Conservation (phyloP, 2,113 vertebrate species). For the Apteryx mantelli region DNA sequence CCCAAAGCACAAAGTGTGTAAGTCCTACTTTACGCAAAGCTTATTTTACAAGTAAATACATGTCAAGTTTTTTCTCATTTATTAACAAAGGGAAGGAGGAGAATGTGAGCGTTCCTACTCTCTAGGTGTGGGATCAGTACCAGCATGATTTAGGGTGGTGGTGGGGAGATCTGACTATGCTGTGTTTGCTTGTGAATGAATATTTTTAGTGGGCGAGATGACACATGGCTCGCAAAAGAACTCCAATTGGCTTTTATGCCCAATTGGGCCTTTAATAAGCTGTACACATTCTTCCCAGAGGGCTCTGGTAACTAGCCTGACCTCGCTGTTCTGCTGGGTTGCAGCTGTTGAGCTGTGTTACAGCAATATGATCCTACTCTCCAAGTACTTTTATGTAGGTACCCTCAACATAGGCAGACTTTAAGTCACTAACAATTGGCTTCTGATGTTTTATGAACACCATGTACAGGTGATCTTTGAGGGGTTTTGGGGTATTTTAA, state of each 20-base stretch:
- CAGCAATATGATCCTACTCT: fast-evolving
- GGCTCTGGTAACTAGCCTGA: neutral
- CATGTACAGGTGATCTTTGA: neutral
- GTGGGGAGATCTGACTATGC: neutral
- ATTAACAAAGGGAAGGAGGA: neutral
- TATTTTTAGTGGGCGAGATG: neutral
- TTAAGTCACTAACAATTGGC: too few species aligned
- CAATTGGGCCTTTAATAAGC: neutral
- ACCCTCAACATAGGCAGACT: neutral
- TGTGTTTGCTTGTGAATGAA: neutral
- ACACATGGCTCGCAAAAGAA: neutral
- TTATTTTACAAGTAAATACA: neutral
- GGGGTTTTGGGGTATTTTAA: neutral
- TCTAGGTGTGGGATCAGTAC: neutral
- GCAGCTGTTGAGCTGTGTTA: neutral
- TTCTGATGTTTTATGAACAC: neutral
- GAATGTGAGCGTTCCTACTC: fast-evolving
- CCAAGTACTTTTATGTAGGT: neutral
- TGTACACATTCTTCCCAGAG: neutral
- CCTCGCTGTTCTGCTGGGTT: neutral
- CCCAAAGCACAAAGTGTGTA: neutral
- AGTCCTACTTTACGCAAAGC: neutral
- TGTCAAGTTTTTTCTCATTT: neutral
- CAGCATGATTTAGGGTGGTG: neutral
- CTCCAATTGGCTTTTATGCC: neutral